Conservation (phyloP, 2,888 invertebrate species). For the Caradrina kadenii region DNA sequence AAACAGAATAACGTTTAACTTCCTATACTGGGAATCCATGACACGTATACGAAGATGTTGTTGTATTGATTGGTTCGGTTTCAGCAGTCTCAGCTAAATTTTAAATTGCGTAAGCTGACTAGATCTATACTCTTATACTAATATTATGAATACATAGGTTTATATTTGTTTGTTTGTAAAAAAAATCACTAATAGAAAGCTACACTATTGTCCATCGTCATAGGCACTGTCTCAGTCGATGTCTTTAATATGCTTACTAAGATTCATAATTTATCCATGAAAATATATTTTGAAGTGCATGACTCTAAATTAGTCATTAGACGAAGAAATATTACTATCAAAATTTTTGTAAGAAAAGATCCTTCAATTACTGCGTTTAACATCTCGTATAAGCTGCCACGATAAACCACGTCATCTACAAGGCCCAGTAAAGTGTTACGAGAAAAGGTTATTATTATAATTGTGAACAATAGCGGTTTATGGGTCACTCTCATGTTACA, state of each 20-base stretch:
- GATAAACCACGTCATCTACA: conserved; percentile 38
- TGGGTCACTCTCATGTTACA: conserved; percentile 67
- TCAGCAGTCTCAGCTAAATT: conserved; percentile 11
- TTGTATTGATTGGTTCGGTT: conserved; percentile 22
- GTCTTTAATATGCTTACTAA: background rate
- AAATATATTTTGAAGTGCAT: background rate
- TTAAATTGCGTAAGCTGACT: background rate
- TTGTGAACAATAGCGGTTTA: conserved; percentile 63
- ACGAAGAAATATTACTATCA: too few species aligned
- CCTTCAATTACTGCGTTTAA: background rate
- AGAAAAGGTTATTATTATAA: conserved; percentile 60
- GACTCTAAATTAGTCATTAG: background rate
- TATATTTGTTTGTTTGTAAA: too few species aligned
- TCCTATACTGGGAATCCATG: conserved; percentile 11
- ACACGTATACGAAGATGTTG: conserved; percentile 13
- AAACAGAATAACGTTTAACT: conserved; percentile 9
- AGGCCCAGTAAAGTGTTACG: conserved; percentile 54
- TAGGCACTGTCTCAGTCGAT: too few species aligned
- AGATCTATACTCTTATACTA: too few species aligned
- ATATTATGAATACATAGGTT: too few species aligned
- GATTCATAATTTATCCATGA: background rate
- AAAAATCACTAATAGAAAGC: too few species aligned
- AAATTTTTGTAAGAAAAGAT: background rate
- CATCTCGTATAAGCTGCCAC: conserved; percentile 10
- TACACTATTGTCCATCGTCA: too few species aligned